These are phyloP conservation scores for Ctenochaetus hawaiiensis DNA, from an alignment of 2,797 vertebrate genomes.

Conservation along the genomic window DNA sequence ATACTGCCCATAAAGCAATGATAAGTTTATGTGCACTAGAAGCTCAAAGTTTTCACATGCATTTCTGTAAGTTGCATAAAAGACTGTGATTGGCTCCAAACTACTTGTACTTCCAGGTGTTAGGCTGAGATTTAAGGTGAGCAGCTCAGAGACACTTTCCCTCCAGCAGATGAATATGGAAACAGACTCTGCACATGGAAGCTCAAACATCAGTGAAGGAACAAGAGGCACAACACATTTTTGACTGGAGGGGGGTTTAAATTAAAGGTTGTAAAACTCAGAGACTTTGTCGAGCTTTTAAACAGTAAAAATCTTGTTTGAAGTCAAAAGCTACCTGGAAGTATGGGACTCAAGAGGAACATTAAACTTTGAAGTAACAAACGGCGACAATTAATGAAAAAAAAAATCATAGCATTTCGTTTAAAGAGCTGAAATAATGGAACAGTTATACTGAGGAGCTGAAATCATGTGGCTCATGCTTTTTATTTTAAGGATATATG, in stretches of 20 bases:
- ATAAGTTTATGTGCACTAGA: neutral
- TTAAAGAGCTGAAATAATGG: neutral
- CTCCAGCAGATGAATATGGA: neutral
- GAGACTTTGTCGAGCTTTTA: neutral
- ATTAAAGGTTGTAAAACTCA: constrained; percentile 18
- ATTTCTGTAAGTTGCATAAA: neutral
- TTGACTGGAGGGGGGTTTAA: constrained; percentile 22
- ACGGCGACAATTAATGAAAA: neutral
- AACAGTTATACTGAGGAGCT: neutral
- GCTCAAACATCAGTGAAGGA: neutral
- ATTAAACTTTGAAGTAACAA: neutral
- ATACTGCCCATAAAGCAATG: too few species aligned
- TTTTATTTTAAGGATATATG: neutral
- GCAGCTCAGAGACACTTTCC: neutral
- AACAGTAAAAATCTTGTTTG: constrained; percentile 7
- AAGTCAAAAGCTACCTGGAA: neutral
- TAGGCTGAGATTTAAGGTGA: neutral
- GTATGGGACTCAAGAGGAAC: neutral
- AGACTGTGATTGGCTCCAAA: neutral
- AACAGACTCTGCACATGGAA: neutral
- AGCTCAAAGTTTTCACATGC: neutral
- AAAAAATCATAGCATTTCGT: neutral
- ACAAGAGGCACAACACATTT: constrained; percentile 1
- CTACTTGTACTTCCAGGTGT: neutral
- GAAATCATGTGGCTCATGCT: neutral